phyloP scores from a whole-genome alignment of 2,113 vertebrate genomes.

The Chloropsis hardwickii region DNA sequence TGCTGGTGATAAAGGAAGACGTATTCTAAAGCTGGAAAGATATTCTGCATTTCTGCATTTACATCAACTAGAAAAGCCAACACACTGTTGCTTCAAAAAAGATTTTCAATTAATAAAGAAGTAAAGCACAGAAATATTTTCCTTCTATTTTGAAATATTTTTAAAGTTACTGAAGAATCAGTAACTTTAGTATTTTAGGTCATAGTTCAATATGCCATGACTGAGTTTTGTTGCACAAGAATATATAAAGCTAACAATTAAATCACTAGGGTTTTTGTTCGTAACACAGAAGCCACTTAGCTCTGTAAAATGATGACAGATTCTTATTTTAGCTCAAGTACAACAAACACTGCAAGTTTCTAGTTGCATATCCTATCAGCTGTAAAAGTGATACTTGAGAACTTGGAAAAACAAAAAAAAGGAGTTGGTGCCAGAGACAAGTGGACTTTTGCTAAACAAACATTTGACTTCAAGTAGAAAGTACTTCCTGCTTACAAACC shows the following conservation, averaged over 20 bases:
- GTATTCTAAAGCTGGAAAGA: neutral
- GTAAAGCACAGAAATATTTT: neutral
- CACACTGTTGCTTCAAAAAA: neutral
- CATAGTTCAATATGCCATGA: neutral
- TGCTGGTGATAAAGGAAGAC: neutral
- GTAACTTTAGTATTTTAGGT: neutral
- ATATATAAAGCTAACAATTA: neutral
- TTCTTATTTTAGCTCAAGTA: neutral
- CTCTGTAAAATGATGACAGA: neutral
- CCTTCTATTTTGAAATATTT: neutral
- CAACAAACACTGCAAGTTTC: neutral
- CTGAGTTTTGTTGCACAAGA: neutral
- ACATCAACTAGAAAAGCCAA: neutral
- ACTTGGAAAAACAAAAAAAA: neutral
- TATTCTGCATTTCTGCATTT: neutral
- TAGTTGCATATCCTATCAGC: neutral
- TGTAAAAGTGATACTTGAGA: neutral
- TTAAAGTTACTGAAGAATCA: neutral
- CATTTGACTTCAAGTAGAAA: neutral
- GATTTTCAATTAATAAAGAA: neutral
- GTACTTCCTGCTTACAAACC: neutral
- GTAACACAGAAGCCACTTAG: neutral
- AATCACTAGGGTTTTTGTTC: neutral
- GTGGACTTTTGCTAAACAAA: neutral
- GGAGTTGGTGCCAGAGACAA: neutral